These are phyloP conservation scores for Heptranchias perlo DNA, from an alignment of 2,113 vertebrate genomes.

Conservation along the genomic window DNA sequence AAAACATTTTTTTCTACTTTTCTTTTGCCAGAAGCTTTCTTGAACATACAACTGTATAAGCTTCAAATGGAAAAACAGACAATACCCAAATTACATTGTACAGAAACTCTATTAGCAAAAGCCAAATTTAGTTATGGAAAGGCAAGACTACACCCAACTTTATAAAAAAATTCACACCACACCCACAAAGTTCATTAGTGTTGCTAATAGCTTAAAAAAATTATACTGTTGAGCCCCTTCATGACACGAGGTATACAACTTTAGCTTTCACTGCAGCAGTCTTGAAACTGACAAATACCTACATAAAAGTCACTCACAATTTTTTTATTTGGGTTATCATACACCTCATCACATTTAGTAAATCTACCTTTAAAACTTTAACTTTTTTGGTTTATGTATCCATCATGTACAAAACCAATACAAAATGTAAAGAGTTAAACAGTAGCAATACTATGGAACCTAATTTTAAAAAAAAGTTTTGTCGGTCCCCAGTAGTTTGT, in stretches of 20 bases:
- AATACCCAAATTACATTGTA: constrained; percentile 20
- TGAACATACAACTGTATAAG: constrained; percentile 9
- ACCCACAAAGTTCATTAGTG: constrained; percentile 28
- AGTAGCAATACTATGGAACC: not conserved
- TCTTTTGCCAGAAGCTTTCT: constrained; percentile 5
- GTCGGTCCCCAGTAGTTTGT: not conserved
- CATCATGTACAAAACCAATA: not conserved
- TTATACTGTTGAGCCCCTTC: constrained; percentile 29
- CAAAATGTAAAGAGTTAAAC: not conserved
- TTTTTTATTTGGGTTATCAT: not conserved
- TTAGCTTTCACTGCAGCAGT: constrained; percentile 27
- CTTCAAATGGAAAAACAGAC: constrained; percentile 14
- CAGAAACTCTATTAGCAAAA: constrained; percentile 30
- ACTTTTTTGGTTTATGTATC: constrained; percentile 12
- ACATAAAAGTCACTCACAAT: not conserved
- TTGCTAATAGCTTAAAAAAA: constrained; percentile 30
- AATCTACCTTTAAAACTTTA: not conserved
- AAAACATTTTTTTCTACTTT: not conserved
- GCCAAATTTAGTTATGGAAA: constrained; percentile 23
- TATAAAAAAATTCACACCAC: constrained; percentile 25
- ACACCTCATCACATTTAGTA: not conserved
- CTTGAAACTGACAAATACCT: constrained; percentile 29
- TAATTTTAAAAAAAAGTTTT: not conserved
- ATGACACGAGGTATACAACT: constrained; percentile 24
- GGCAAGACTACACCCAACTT: constrained; percentile 24